These are phyloP conservation scores for Myzus persicae DNA, from an alignment of 1,140 invertebrate genomes.

Conservation along the genomic window DNA sequence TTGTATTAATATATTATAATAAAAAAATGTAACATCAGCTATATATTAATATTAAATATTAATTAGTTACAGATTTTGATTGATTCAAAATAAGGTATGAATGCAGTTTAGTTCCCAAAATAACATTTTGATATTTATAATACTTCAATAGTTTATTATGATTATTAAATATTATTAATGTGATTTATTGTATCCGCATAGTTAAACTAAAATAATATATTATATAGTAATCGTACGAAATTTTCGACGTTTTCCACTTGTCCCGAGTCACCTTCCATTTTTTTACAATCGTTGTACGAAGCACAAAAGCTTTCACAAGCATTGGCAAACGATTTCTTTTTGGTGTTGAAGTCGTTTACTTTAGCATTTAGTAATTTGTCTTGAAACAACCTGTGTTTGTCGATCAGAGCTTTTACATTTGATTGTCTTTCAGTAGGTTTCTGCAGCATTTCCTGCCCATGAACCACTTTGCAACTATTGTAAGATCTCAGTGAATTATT, in stretches of 20 bases:
- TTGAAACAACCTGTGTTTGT: neutral
- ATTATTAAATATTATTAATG: neutral
- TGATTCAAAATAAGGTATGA: neutral
- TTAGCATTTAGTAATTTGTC: neutral
- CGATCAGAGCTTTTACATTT: neutral
- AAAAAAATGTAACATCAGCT: neutral
- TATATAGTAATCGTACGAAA: neutral
- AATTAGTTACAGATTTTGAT: neutral
- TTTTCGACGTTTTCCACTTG: neutral
- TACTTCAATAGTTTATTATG: neutral
- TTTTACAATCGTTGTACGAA: neutral
- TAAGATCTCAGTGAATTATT: neutral
- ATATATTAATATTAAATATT: no score
- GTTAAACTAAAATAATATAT: neutral
- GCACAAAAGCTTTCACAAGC: neutral
- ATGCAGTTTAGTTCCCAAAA: no score
- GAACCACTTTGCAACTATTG: neutral
- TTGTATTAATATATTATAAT: neutral
- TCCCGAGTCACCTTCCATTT: neutral
- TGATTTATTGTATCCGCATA: neutral
- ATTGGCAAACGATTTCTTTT: neutral
- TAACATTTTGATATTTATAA: neutral
- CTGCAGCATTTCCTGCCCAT: neutral
- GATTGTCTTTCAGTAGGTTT: neutral
- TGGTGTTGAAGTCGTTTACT: neutral